Conservation (phyloP, 2,113 vertebrate genomes). For the Semicossyphus pulcher region DNA sequence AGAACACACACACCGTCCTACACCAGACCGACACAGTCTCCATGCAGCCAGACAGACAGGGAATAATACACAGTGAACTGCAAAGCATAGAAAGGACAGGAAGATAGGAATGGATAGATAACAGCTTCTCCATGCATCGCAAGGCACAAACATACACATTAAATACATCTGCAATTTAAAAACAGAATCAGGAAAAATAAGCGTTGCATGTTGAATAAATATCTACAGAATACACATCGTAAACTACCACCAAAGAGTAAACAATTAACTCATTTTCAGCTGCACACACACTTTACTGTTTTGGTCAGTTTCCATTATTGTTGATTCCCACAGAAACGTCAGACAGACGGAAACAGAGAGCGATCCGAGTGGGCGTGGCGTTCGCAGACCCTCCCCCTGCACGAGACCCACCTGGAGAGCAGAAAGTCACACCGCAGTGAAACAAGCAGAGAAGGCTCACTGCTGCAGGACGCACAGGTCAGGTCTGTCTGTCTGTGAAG, state of each 20-base stretch:
- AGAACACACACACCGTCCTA: no score
- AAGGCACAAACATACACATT: no score
- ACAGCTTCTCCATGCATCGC: no score
- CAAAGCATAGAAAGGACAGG: no score
- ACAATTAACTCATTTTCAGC: background rate
- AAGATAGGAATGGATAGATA: no score
- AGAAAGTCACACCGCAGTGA: background rate
- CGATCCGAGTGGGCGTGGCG: constrained; percentile 26
- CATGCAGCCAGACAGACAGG: background rate
- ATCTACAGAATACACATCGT: background rate
- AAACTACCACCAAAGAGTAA: background rate
- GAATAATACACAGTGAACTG: no score
- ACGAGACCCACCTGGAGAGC: constrained; percentile 55
- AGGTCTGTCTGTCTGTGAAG: no score
- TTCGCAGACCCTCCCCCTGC: background rate
- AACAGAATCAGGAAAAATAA: no score
- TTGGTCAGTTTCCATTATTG: background rate
- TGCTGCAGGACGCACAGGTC: background rate
- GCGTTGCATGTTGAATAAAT: no score
- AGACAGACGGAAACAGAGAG: constrained; percentile 9
- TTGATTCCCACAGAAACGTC: constrained; percentile 20
- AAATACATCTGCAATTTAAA: no score
- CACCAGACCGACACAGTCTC: no score
- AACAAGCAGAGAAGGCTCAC: background rate
- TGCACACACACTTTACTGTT: background rate